Evolutionary conservation across 2,797 vertebrate genomes (phyloP).

Genomic region (Sebastolobus alascanus): DNA sequence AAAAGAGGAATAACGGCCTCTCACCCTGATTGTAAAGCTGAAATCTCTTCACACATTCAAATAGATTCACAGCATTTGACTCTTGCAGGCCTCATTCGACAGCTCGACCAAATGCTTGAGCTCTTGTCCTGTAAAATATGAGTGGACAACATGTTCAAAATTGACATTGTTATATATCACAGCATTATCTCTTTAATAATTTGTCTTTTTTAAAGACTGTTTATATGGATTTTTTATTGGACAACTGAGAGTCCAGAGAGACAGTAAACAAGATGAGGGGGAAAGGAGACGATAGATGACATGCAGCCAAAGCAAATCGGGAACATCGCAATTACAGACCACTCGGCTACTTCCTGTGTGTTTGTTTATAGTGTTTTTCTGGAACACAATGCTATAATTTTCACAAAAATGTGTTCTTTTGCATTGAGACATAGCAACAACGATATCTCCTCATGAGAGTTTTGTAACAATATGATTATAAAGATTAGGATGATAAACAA

Average conservation of each 20-base stretch:
- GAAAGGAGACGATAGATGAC: neutral
- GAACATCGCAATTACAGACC: slow-evolving; percentile 3
- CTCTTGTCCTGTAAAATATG: neutral
- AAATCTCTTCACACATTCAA: neutral
- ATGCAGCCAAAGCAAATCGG: neutral
- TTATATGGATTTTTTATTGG: neutral
- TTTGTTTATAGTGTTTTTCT: slow-evolving; percentile 7
- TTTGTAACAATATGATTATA: neutral
- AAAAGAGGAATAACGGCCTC: slow-evolving; percentile 40
- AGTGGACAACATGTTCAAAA: neutral
- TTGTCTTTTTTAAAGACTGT: neutral
- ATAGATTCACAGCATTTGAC: slow-evolving; percentile 7
- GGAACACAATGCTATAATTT: slow-evolving; percentile 1
- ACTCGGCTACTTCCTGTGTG: neutral
- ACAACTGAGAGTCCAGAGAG: neutral
- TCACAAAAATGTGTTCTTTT: neutral
- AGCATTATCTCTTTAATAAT: neutral
- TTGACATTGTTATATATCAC: neutral
- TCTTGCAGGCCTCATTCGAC: neutral
- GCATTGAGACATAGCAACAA: neutral
- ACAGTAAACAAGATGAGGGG: neutral
- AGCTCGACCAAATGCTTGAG: neutral
- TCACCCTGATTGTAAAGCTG: neutral
- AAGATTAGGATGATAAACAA: neutral
- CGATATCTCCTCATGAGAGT: neutral